phyloP scores from a whole-genome alignment of 2,888 invertebrate species.

The Meghimatium bilineatum region DNA sequence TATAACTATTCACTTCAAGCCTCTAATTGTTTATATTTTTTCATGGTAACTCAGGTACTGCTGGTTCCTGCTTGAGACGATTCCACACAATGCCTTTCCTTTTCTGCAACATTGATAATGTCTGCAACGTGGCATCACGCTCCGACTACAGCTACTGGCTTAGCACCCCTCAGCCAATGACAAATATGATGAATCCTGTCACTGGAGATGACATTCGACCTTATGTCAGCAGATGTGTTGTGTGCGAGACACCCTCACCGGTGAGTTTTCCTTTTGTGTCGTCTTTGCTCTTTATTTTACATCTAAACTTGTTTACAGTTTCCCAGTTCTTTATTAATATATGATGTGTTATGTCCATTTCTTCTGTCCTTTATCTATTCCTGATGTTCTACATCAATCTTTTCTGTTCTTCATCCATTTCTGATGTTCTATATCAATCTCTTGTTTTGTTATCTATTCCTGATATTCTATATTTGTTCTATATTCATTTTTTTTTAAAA shows the following conservation, averaged over 20 bases:
- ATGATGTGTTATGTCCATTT: too few relatives aligned
- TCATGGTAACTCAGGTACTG: slow-evolving; percentile 59
- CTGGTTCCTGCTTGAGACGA: slow-evolving; percentile 93
- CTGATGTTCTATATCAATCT: too few relatives aligned
- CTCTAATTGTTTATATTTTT: background rate
- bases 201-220: slow-evolving; percentile 83
- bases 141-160: slow-evolving; percentile 99
- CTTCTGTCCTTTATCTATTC: too few relatives aligned
- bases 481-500: too few relatives aligned
- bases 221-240: slow-evolving; percentile 84
- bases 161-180: slow-evolving; percentile 95
- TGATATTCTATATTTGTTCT: too few relatives aligned
- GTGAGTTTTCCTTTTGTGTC: slow-evolving; percentile 79
- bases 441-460: too few relatives aligned
- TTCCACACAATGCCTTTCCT: slow-evolving; percentile 98
- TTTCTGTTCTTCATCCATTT: too few relatives aligned
- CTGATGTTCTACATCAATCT: too few relatives aligned
- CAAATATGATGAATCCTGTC: slow-evolving; percentile 90
- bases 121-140: slow-evolving; percentile 94
- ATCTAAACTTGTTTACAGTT: too few relatives aligned
- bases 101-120: slow-evolving; percentile 94
- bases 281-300: background rate
- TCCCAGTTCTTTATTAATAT: too few relatives aligned
- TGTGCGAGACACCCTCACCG: slow-evolving; percentile 95
- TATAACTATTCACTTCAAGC: too few relatives aligned